A percentile compares a stretch with the other conserved stretches of the same genome.
phyloP scores from a whole-genome alignment of 1,140 invertebrate species.

The Sinella curviseta region DNA sequence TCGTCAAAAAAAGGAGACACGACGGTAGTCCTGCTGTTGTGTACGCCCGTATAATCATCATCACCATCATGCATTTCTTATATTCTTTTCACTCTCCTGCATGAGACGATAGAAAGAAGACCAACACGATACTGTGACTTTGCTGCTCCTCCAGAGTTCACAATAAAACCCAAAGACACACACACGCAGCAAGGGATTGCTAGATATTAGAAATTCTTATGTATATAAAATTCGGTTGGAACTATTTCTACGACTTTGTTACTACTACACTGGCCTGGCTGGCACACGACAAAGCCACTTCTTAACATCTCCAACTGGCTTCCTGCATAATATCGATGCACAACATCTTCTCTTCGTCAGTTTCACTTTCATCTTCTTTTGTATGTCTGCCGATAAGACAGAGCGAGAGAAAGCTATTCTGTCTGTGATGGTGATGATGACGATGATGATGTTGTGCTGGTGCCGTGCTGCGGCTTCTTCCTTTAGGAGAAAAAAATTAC shows the following conservation, averaged over 20 bases:
- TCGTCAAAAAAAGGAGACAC: neutral
- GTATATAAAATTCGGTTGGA: neutral
- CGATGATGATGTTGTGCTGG: no score
- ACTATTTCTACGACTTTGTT: neutral
- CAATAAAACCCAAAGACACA: no score
- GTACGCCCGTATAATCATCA: no score
- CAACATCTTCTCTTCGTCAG: neutral
- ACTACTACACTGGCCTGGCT: no score
- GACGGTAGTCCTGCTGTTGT: neutral
- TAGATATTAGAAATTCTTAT: neutral
- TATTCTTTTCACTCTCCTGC: no score
- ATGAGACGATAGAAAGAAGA: neutral
- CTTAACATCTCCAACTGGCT: slow-evolving; percentile 4
- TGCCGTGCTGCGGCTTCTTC: neutral
- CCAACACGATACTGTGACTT: no score
- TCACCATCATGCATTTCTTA: no score
- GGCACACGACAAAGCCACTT: slow-evolving; percentile 15
- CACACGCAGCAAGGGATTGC: neutral
- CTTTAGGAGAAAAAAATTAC: neutral
- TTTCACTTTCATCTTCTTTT: neutral
- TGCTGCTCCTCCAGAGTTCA: no score
- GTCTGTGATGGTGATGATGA: no score
- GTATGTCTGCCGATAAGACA: no score
- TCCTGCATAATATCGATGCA: slow-evolving; percentile 17
- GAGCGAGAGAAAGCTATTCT: no score